Conservation (phyloP, 2,113 vertebrate genomes). For the Odocoileus hemionus region DNA sequence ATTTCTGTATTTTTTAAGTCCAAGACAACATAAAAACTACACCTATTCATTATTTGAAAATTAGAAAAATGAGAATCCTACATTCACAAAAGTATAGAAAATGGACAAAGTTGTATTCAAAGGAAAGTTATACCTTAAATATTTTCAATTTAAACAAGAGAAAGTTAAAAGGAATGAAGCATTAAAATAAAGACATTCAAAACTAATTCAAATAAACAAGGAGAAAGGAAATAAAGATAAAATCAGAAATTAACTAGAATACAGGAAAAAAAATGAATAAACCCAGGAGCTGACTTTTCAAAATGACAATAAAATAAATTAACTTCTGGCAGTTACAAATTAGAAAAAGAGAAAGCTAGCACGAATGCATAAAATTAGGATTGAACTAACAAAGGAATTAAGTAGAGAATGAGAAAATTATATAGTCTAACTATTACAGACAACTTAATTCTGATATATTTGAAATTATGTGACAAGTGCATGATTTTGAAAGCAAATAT, state of each 20-base stretch:
- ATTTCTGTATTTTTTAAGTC: not conserved
- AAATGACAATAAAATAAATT: slow-evolving; percentile 7
- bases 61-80: not conserved
- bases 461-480: not conserved
- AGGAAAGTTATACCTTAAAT: not conserved
- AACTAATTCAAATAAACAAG: not conserved
- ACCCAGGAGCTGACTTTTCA: not conserved
- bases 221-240: not conserved
- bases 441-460: slow-evolving; percentile 9
- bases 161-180: not conserved
- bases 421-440: not conserved
- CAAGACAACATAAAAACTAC: not conserved
- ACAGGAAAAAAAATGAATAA: not conserved
- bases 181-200: slow-evolving; percentile 11
- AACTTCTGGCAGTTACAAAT: not conserved
- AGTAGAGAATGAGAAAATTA: not conserved
- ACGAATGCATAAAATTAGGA: slow-evolving; percentile 23
- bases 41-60: slow-evolving; percentile 34
- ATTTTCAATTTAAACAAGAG: not conserved
- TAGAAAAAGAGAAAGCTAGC: slow-evolving; percentile 20
- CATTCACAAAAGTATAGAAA: slow-evolving; percentile 27
- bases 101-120: not conserved
- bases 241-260: slow-evolving; percentile 30
- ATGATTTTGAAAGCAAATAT: slow-evolving; percentile 5
- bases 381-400: not conserved